phyloP scores from a whole-genome alignment of 1,140 invertebrate species.

The Himalopsyche phryganea region DNA sequence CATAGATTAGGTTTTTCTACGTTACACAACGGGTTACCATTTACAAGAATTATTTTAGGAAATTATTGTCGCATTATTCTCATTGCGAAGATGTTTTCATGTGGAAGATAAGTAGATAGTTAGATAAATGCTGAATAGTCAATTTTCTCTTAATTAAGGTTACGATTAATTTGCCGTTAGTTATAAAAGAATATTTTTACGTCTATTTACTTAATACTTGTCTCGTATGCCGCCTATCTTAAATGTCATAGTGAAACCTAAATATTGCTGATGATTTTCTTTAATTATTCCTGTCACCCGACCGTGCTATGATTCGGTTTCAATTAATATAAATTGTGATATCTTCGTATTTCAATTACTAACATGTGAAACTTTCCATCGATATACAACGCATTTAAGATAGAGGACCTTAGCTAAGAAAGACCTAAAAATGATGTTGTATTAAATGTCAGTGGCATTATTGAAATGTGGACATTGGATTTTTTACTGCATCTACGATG shows the following conservation, averaged over 20 bases:
- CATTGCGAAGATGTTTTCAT: slow-evolving; percentile 20
- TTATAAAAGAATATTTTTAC: slow-evolving; percentile 24
- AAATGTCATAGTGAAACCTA: slow-evolving; percentile 4
- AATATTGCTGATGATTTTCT: no score
- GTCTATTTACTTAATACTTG: slow-evolving; percentile 23
- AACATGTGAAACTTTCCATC: neutral
- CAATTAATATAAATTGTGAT: slow-evolving; percentile 11
- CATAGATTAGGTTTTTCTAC: slow-evolving; percentile 26
- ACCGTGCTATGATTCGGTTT: no score
- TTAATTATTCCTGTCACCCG: no score
- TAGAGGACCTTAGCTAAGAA: neutral
- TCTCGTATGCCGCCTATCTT: slow-evolving; percentile 15
- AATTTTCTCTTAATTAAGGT: slow-evolving; percentile 31
- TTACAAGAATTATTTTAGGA: slow-evolving; percentile 17
- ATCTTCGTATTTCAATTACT: slow-evolving; percentile 13
- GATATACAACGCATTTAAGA: slow-evolving; percentile 14
- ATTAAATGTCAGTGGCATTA: slow-evolving; percentile 5
- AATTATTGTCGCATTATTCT: slow-evolving; percentile 23
- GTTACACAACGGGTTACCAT: slow-evolving; percentile 33
- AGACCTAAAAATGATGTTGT: neutral
- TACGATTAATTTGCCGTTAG: slow-evolving; percentile 29
- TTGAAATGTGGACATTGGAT: neutral
- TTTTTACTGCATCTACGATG: no score
- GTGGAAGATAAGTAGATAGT: slow-evolving; percentile 30
- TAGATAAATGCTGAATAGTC: slow-evolving; percentile 34